Evolutionary conservation across 2,113 vertebrate genomes (phyloP), one percentile per base, ranked within the genome.

Genomic region (Pseudonaja textilis): DNA sequence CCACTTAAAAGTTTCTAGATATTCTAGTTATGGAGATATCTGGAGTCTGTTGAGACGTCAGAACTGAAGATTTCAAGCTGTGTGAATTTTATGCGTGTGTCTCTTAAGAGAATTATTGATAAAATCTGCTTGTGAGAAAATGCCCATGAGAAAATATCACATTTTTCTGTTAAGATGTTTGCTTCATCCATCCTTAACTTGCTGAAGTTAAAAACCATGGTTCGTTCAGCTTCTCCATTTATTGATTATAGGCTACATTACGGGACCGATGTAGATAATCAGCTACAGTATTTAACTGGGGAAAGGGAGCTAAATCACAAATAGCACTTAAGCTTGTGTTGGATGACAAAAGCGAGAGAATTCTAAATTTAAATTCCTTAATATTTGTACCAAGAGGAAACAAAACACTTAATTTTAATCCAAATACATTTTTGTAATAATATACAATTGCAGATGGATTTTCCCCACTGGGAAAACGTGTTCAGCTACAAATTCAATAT

Each of bases 401-500:
- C 29, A 57, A 23, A 57, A 57, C 22, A 20, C 56, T 57, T 95
- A 95, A 93, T 25, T 25, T 11, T 88, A 54, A 42, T n/a, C 25
- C 52, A 89, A 88, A 55, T 89, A 81, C 81, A 89, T 45, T 34
- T 52, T 14, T 89, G 22, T 93, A 93, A 90, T 87, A 87, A 90
- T 54, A 29, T 69, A 47, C 89, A 87, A 64, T 87, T 61, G 81
- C 56, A 54, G 45, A 50, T 42, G 22, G 54, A 90, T 87, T 87
- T 90, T n/a, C 23, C 89, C n/a, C 85, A 34, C 42, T 56, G 61
- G 91, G 89, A 86, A 61, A 0, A 6, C 47, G 90, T 39, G 81
- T 87, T 52, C 90, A 93, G 64, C 54, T 29, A 96, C 96, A 91
- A 93, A 95, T 87, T 96, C 85, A 95, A 95, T 95, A 94, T 94